Evolutionary conservation across 64 coral and sea anemone genomes (phyloP).

Genomic region (Montipora sp.): DNA sequence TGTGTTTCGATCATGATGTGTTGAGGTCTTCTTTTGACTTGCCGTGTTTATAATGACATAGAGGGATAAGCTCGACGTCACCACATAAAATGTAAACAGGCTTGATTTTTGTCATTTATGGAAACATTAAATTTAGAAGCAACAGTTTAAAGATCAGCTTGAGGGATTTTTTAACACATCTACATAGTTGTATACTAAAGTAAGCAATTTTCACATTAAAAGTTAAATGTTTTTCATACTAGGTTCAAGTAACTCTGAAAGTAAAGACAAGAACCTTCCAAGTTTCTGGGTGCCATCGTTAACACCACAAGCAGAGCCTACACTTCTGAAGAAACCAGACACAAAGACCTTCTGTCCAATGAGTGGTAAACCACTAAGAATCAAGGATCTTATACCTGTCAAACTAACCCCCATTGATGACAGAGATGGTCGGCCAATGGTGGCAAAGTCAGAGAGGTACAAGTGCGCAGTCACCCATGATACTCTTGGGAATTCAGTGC

Average conservation of each 20-base stretch:
- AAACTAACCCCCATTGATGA: conserved; percentile 84
- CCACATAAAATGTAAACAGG: no score
- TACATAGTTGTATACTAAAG: no score
- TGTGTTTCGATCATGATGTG: no score
- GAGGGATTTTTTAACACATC: no score
- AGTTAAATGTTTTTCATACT: neutral
- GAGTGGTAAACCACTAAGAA: conserved; percentile 79
- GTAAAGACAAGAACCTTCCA: conserved; percentile 74
- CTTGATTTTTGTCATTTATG: no score
- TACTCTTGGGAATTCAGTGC: conserved; percentile 93
- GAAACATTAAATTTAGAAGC: no score
- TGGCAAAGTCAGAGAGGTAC: conserved; percentile 83
- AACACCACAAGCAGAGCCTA: conserved; percentile 91
- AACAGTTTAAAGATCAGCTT: no score
- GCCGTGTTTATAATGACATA: no score
- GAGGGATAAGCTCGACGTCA: no score
- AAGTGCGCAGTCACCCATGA: conserved; percentile 97
- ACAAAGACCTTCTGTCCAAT: conserved; percentile 96
- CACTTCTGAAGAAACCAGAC: conserved; percentile 86
- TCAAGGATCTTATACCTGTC: conserved; percentile 95
- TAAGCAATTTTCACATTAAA: no score
- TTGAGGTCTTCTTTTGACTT: no score
- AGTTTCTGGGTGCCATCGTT: conserved; percentile 99
- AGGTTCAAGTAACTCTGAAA: neutral
- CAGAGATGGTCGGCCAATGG: conserved; percentile 74